Evolutionary conservation across 2,113 vertebrate genomes (phyloP).

Genomic region (Nettapus auritus): DNA sequence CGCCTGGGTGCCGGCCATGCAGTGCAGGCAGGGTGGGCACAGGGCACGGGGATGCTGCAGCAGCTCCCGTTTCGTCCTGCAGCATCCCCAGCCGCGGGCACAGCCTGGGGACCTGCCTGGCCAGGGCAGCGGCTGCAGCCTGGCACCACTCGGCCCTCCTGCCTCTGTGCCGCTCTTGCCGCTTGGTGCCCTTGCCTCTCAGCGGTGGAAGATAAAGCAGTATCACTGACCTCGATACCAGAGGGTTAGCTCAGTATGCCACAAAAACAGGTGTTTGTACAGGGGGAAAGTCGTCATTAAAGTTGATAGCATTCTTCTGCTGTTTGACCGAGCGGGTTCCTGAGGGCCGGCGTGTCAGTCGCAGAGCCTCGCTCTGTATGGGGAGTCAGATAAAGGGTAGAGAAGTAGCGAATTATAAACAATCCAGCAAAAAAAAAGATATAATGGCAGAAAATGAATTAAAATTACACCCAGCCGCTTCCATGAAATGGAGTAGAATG

Average conservation of each 20-base stretch:
- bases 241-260: not conserved
- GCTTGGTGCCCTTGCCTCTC: not conserved
- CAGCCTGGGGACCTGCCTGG: not conserved
- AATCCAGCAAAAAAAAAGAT: not conserved
- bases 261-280: not conserved
- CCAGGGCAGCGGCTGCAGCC: too few relatives aligned
- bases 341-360: not conserved
- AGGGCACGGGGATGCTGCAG: too few relatives aligned
- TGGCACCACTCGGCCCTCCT: not conserved
- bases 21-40: not conserved
- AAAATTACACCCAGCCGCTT: not conserved
- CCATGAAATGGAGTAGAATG: not conserved
- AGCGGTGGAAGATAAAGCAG: not conserved
- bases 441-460: conserved; percentile 9
- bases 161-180: fast-evolving
- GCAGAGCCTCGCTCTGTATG: not conserved
- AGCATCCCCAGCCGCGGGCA: too few relatives aligned
- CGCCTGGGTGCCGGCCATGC: not conserved
- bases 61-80: too few relatives aligned
- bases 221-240: not conserved
- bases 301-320: not conserved
- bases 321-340: not conserved
- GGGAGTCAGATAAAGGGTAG: not conserved
- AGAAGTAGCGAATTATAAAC: not conserved
- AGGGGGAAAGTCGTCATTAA: not conserved